Base-by-base conservation (phyloP, 1,140 invertebrate species). In the Neodiprion lecontei region DNA sequence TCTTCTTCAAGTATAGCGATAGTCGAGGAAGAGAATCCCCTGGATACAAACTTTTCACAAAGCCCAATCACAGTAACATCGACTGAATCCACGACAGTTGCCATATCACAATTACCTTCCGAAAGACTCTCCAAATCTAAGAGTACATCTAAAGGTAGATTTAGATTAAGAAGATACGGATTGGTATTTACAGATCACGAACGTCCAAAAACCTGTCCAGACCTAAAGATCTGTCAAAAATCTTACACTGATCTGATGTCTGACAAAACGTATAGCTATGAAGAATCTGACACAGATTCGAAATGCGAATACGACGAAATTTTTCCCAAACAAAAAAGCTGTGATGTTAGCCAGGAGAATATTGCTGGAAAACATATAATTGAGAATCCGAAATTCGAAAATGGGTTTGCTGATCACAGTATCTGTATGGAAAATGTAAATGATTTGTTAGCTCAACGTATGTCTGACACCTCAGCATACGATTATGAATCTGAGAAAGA, bases 1-100 rank as follows among this genome's bases (percentile, higher is more conserved):
- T 74, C 75, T 14, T 65, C 75, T 21, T 74, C 75, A 10, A 73
- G 73, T 47, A 76, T 76, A n/a, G 69, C 75, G 14, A 76, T 74
- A 14, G 48, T 74, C 40, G 75, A 74, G 50, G 47, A 74, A 48
- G 72, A 76, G n/a, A 61, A 11, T 67, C 47, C 12, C 71, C 28
- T 14, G n/a, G 23, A 48, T 48, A 10, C 21, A 53, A 61, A 75
- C 28, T n/a, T 66, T 9, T 49, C 70, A 17, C 68, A 49, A 40
- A 69, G 47, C 28, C 48, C 71, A 9, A 72, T 73, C 2, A 47
- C 66, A 47, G 67, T 76, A 8, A 48, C 74, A 12, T 75, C 74
- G 21, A 65, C 47, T 14, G 72, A 74, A 23, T 66, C 72, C 3
- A 61, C 71, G 21, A 74, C 72, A 11, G 50, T 76, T 14, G 72